phyloP scores from a whole-genome alignment of 2,888 invertebrate genomes.

The Masnerella sp. region DNA sequence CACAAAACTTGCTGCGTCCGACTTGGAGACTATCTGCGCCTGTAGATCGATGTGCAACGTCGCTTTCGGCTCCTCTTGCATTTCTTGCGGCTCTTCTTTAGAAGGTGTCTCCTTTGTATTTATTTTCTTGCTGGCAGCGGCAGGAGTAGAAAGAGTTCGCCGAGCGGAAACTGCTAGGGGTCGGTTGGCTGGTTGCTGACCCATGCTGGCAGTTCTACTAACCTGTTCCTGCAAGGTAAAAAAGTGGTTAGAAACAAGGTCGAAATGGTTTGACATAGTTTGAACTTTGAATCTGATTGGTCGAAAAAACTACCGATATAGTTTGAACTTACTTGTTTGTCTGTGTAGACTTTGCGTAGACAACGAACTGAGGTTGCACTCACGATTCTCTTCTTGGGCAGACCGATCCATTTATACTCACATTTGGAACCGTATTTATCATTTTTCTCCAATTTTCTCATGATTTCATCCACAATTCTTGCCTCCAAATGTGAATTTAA shows the following conservation, averaged over 20 bases:
- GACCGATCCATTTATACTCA: conserved; percentile 70
- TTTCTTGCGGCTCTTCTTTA: conserved; percentile 19
- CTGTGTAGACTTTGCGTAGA: conserved; percentile 3
- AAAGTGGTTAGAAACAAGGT: neutral
- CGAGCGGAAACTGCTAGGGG: conserved; percentile 52
- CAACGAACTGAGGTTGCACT: conserved; percentile 64
- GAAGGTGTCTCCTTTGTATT: conserved; percentile 47
- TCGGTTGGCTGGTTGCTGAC: conserved; percentile 57
- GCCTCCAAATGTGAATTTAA: conserved; percentile 80
- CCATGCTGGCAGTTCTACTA: conserved; percentile 63
- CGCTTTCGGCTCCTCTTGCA: conserved; percentile 39
- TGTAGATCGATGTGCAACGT: conserved; percentile 71
- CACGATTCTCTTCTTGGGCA: conserved; percentile 64
- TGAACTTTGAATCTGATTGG: neutral
- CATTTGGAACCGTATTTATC: conserved; percentile 55
- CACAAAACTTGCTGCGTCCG: conserved; percentile 5
- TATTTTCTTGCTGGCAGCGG: conserved; percentile 48
- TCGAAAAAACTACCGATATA: no score
- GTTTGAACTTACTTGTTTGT: conserved; percentile 11
- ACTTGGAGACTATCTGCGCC: conserved; percentile 62
- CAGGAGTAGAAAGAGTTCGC: conserved; percentile 46
- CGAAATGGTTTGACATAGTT: neutral
- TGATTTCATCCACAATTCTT: conserved; percentile 78
- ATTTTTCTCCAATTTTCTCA: conserved; percentile 65
- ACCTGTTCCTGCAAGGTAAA: conserved; percentile 12